Percentiles rank a stretch among this genome's conserved stretches.
Conservation (phyloP, 2,888 invertebrate species). For the Entomobrya multifasciata region DNA sequence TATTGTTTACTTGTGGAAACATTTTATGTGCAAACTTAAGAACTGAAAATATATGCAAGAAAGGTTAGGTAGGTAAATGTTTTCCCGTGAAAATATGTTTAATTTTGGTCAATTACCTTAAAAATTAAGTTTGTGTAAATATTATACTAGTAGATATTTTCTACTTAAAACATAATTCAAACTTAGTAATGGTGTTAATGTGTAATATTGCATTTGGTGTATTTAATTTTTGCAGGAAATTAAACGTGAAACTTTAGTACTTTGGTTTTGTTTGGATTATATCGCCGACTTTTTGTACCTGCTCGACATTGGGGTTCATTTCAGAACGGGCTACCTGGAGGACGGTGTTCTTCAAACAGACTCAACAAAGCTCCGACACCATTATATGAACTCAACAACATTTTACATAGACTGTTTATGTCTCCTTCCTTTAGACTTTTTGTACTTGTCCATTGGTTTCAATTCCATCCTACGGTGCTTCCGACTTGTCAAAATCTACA, state of each 20-base stretch:
- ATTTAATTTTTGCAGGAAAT: conserved; percentile 81
- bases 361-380: conserved; percentile 93
- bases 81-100: too few relatives aligned
- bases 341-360: conserved; percentile 99
- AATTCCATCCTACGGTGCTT: conserved; percentile 90
- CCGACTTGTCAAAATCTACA: conserved; percentile 89
- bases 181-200: not conserved
- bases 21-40: too few relatives aligned
- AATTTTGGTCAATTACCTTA: too few relatives aligned
- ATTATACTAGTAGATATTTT: too few relatives aligned
- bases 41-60: too few relatives aligned
- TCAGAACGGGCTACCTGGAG: conserved; percentile 97
- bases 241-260: conserved; percentile 88
- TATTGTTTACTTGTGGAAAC: too few relatives aligned
- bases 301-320: conserved; percentile 97
- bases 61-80: too few relatives aligned
- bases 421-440: conserved; percentile 97
- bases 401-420: conserved; percentile 99
- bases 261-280: conserved; percentile 99
- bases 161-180: not conserved
- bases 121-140: too few relatives aligned
- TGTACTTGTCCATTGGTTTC: conserved; percentile 96
- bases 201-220: not conserved
- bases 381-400: conserved; percentile 98
- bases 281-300: conserved; percentile 97